Percentiles rank a stretch among this genome's conserved stretches.
Evolutionary conservation across 2,113 vertebrate species (phyloP).

Genomic region (Myiagra hebetior): DNA sequence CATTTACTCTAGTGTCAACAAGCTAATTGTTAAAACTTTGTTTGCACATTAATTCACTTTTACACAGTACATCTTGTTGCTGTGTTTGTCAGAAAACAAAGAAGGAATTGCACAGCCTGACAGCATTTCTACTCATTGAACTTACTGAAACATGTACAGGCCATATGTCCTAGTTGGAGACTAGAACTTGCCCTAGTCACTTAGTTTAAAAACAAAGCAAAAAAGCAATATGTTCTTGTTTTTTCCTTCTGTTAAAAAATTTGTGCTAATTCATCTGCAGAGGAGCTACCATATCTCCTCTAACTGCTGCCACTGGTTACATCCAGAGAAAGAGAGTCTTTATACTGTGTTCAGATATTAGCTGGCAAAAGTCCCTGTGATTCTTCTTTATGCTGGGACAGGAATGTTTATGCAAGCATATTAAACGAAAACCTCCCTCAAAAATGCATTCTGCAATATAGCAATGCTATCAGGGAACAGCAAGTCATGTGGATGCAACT

Average conservation of each 20-base stretch:
- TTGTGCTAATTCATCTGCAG: background rate
- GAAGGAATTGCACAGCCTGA: background rate
- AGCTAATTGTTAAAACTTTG: background rate
- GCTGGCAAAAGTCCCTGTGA: background rate
- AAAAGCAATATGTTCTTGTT: background rate
- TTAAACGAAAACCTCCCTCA: background rate
- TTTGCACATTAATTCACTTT: background rate
- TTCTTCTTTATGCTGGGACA: background rate
- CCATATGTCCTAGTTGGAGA: background rate
- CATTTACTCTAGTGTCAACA: background rate
- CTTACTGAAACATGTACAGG: background rate
- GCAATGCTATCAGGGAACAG: background rate
- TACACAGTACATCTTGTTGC: background rate
- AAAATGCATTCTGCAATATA: background rate
- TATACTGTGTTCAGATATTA: background rate
- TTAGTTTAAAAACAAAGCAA: background rate
- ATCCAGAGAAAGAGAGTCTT: background rate
- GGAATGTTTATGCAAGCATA: background rate
- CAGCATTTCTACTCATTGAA: background rate
- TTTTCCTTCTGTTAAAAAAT: background rate
- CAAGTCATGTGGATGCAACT: background rate
- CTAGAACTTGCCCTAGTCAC: background rate
- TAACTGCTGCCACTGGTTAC: background rate
- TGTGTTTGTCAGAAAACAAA: background rate
- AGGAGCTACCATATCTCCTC: background rate